Evolutionary conservation across 1,140 invertebrate genomes (phyloP), one percentile per base, ranked within the genome.

Genomic region (Drosophila neocordata): DNA sequence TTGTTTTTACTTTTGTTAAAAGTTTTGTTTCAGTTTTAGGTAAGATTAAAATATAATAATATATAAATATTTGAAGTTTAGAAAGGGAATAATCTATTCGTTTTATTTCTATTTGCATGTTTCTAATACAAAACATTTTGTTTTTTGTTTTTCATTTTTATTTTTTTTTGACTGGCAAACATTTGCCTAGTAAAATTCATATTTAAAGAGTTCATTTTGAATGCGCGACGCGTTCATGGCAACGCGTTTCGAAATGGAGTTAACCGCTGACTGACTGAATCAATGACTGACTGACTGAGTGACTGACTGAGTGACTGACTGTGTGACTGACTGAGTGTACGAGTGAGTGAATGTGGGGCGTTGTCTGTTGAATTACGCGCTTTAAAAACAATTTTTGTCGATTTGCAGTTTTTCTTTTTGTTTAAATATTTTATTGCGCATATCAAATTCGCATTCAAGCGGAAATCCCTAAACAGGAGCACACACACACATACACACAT

Each of bases 341-440:
- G n/a, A n/a, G n/a, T n/a, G n/a, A 13, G 15, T 18, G 41, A 48
- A 48, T 48, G 41, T 20, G 41, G 41, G 41, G 41, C 71, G 70
- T 73, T 69, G 82, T 72, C 74, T 72, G 71, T 75, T 87, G 82
- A 87, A 87, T 87, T 87, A 87, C 78, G 82, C 83, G 83, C 77
- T 85, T 88, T 87, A 87, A 87, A 87, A 87, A 87, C 82, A 88
- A 87, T 87, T 87, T 41, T 87, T 82, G 75, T 73, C 78, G 77
- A 87, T 85, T 74, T 58, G 15, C 51, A 20, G 34, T 41, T 37
- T 24, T 60, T 44, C 20, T 44, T 35, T 48, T 63, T 65, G 59
- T 84, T 85, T 85, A 79, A 87, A 87, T 87, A 88, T 87, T 87
- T 79, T 87, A 87, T 87, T 87, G 83, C 83, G 79, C 83, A 87